Conservation (phyloP, 1,140 invertebrate genomes). For the Drosophila sp. region DNA sequence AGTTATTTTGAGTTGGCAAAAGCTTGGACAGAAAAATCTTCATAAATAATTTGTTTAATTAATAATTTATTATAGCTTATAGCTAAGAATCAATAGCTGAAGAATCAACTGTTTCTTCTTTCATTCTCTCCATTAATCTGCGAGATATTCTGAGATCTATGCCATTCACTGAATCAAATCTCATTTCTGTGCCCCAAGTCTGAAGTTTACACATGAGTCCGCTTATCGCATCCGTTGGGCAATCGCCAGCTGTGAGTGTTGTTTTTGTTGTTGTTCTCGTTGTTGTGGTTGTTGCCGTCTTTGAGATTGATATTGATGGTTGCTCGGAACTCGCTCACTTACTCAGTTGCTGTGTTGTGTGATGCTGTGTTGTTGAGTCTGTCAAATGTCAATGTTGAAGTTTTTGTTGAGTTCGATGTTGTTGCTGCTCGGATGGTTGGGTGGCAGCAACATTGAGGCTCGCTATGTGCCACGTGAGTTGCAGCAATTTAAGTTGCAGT, state of each 20-base stretch:
- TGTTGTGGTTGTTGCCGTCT: slow-evolving; percentile 7
- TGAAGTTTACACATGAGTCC: slow-evolving; percentile 3
- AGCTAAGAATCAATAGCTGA: too few relatives aligned
- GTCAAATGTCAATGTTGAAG: slow-evolving; percentile 56
- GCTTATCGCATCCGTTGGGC: slow-evolving; percentile 42
- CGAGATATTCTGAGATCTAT: neutral
- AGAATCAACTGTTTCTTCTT: too few relatives aligned
- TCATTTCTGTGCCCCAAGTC: neutral
- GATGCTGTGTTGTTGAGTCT: slow-evolving; percentile 9
- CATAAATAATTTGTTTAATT: too few relatives aligned
- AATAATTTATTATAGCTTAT: too few relatives aligned
- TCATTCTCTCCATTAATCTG: neutral
- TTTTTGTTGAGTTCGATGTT: slow-evolving; percentile 42
- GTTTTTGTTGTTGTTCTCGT: slow-evolving; percentile 7
- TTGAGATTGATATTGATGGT: slow-evolving; percentile 11
- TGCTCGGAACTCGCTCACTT: slow-evolving; percentile 28
- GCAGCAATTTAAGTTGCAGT: neutral
- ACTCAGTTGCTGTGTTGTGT: slow-evolving; percentile 59
- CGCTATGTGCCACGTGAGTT: slow-evolving; percentile 61
- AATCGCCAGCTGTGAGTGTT: slow-evolving; percentile 15
- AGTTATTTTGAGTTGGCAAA: too few relatives aligned
- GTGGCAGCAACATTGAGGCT: slow-evolving; percentile 28
- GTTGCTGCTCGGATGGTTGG: slow-evolving; percentile 39
- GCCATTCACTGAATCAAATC: neutral
- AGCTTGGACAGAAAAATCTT: too few relatives aligned